A percentile compares a stretch with the other conserved stretches of the same genome.
Conservation (phyloP, 2,113 vertebrate species). For the Barbus barbus region DNA sequence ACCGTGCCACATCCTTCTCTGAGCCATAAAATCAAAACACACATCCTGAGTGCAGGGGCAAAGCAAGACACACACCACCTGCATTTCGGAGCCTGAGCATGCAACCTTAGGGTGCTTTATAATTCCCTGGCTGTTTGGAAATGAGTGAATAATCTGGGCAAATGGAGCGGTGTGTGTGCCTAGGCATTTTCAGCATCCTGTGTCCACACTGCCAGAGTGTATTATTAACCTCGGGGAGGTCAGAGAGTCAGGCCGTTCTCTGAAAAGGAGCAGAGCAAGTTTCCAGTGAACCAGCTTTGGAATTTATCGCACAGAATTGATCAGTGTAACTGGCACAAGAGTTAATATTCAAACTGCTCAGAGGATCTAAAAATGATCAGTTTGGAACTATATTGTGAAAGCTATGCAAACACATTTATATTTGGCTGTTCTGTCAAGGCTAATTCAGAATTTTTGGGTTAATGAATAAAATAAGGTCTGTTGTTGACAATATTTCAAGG, state of each 20-base stretch:
- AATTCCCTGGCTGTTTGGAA: conserved; percentile 36
- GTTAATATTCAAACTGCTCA: conserved; percentile 37
- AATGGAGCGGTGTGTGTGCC: conserved; percentile 43
- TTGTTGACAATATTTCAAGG: too few species aligned
- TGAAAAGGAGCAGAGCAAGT: conserved; percentile 40
- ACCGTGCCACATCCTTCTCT: background rate
- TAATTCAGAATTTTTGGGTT: too few species aligned
- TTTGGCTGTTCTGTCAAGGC: background rate
- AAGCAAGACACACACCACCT: background rate
- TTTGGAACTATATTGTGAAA: background rate
- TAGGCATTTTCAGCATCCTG: conserved; percentile 36
- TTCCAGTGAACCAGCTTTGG: conserved; percentile 38
- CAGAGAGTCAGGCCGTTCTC: conserved; percentile 46
- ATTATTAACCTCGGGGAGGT: conserved; percentile 53
- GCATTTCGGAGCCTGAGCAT: background rate
- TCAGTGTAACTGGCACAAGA: background rate
- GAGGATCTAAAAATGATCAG: background rate
- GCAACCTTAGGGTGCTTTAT: conserved; percentile 14
- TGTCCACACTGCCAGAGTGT: conserved; percentile 24
- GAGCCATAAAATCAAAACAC: background rate
- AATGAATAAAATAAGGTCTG: too few species aligned
- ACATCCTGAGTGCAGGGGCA: background rate
- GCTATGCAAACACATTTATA: background rate
- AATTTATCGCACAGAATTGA: background rate
- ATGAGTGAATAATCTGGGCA: conserved; percentile 45